phyloP scores from a whole-genome alignment of 2,888 invertebrate genomes.

The Zaprionus bogoriensis region DNA sequence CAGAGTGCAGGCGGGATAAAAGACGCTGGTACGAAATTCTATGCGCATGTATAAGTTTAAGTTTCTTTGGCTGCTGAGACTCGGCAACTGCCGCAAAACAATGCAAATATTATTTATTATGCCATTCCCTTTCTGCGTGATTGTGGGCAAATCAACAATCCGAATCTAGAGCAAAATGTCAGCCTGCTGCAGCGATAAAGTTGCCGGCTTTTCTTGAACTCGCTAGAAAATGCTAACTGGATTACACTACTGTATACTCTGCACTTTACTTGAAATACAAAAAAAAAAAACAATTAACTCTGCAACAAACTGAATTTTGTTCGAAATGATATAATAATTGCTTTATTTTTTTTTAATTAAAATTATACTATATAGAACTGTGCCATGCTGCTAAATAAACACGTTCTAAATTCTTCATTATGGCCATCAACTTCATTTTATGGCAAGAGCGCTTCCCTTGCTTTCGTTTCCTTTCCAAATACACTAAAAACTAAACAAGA shows the following conservation, averaged over 20 bases:
- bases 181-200: constrained; percentile 1
- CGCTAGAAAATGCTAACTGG: too few relatives aligned
- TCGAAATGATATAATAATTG: too few relatives aligned
- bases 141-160: neutral
- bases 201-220: too few relatives aligned
- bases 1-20: constrained; percentile 6
- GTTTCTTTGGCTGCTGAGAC: constrained; percentile 16
- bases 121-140: too few relatives aligned
- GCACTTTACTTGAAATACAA: too few relatives aligned
- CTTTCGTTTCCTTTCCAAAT: neutral
- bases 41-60: neutral
- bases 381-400: neutral
- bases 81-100: constrained; percentile 7
- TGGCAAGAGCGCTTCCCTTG: neutral
- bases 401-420: neutral
- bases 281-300: too few relatives aligned
- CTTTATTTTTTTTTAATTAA: too few relatives aligned
- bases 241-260: too few relatives aligned
- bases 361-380: neutral
- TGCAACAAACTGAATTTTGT: too few relatives aligned
- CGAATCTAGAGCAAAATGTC: constrained; percentile 1
- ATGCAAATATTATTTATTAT: constrained; percentile 23
- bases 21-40: neutral
- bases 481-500: constrained; percentile 11
- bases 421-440: neutral